Conservation (phyloP, 2,797 vertebrate species). For the Sebastes aleutianus region DNA sequence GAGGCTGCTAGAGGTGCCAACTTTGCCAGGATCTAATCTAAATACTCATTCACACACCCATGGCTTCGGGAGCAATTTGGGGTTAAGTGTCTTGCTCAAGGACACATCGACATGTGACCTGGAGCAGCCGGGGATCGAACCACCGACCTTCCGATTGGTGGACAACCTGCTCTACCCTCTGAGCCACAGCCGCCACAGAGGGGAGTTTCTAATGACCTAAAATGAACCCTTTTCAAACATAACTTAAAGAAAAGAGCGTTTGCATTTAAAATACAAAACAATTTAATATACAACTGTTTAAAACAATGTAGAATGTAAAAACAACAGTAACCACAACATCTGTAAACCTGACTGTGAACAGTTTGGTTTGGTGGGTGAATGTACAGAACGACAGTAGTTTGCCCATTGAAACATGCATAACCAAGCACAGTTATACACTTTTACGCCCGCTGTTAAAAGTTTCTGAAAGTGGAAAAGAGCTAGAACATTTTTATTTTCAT, state of each 20-base stretch:
- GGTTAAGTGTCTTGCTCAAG: too few species aligned
- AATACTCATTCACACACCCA: too few species aligned
- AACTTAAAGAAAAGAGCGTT: too few species aligned
- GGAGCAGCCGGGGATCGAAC: too few species aligned
- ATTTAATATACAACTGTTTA: constrained; percentile 85
- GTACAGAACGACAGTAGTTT: constrained; percentile 62
- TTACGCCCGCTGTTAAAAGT: constrained; percentile 63
- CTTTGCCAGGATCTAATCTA: too few species aligned
- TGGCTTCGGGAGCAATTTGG: too few species aligned
- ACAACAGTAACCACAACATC: constrained; percentile 77
- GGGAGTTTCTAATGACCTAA: not conserved
- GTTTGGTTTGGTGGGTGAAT: constrained; percentile 47
- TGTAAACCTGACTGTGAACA: constrained; percentile 61
- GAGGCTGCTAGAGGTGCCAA: too few species aligned
- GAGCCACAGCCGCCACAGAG: too few species aligned
- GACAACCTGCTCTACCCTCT: too few species aligned
- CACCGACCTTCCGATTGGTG: too few species aligned
- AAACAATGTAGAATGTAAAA: constrained; percentile 82
- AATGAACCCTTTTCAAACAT: not conserved
- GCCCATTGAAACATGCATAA: constrained; percentile 51
- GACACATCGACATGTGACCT: too few species aligned
- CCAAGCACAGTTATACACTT: constrained; percentile 31
- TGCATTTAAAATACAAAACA: constrained; percentile 82
- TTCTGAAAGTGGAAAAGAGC: constrained; percentile 69
- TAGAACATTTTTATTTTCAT: constrained; percentile 79